These are phyloP conservation scores for Apis florea DNA, from an alignment of 1,140 invertebrate species.

Conservation along the genomic window DNA sequence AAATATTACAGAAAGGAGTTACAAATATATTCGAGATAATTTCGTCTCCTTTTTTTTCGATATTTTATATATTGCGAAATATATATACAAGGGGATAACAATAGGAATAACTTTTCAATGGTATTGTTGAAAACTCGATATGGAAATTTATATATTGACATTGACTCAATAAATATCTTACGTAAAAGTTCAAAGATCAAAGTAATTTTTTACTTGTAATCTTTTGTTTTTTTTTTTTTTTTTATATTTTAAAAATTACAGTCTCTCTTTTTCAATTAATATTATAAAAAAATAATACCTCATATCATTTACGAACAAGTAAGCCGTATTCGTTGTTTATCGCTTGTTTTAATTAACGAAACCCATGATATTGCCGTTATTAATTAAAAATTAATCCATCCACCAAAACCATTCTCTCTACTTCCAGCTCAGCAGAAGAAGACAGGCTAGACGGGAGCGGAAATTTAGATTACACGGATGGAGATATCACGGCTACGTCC, in stretches of 20 bases:
- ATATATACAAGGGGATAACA: too few relatives aligned
- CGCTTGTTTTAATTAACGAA: background rate
- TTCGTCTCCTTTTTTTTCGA: too few relatives aligned
- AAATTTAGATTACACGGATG: conserved; percentile 70
- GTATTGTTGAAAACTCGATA: too few relatives aligned
- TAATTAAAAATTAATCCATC: background rate
- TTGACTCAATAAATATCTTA: background rate
- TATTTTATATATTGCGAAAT: too few relatives aligned
- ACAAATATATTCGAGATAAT: too few relatives aligned
- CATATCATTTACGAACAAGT: background rate
- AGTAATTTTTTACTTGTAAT: too few relatives aligned
- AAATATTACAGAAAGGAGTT: too few relatives aligned
- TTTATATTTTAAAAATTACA: background rate
- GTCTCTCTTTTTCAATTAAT: background rate
- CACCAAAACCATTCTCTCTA: background rate
- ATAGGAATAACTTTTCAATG: too few relatives aligned
- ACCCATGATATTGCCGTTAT: background rate
- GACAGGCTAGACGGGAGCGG: conserved; percentile 75
- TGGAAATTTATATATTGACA: too few relatives aligned
- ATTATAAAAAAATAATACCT: background rate
- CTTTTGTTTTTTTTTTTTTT: too few relatives aligned
- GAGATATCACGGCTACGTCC: conserved; percentile 68
- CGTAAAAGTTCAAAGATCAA: background rate
- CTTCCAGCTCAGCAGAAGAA: conserved; percentile 71
- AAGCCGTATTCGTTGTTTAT: background rate